Evolutionary conservation across 64 coral and sea anemone species (phyloP).

Genomic region (Montipora foliosa): DNA sequence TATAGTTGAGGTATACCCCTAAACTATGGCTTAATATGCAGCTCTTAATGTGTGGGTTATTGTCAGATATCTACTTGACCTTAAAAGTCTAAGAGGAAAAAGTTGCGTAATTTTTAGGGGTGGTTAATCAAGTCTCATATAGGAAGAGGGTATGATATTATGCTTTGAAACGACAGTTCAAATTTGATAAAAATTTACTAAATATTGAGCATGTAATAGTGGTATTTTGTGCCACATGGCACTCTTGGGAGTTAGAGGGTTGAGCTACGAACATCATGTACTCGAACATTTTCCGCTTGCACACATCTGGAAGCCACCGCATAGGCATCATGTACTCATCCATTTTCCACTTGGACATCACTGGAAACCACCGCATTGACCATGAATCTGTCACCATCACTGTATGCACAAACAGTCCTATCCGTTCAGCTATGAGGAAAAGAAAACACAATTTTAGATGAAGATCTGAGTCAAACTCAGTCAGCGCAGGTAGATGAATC

Average conservation of each 20-base stretch:
- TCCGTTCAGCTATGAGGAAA: neutral
- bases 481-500: too few relatives aligned
- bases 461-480: too few relatives aligned
- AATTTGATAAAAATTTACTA: too few relatives aligned
- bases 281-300: neutral
- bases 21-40: neutral
- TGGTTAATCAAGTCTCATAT: too few relatives aligned
- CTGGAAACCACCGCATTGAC: constrained; percentile 7
- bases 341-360: neutral
- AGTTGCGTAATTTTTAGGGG: too few relatives aligned
- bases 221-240: neutral
- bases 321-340: neutral
- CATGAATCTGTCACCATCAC: neutral
- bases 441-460: too few relatives aligned
- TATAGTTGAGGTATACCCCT: neutral
- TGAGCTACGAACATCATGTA: neutral
- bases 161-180: too few relatives aligned
- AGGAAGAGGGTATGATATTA: too few relatives aligned
- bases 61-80: neutral
- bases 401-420: neutral
- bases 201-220: too few relatives aligned
- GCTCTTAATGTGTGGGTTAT: neutral
- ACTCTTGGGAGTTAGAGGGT: neutral
- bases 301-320: neutral
- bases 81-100: neutral